Conservation (phyloP, 2,888 invertebrate species). For the Chydorus sphaericus region DNA sequence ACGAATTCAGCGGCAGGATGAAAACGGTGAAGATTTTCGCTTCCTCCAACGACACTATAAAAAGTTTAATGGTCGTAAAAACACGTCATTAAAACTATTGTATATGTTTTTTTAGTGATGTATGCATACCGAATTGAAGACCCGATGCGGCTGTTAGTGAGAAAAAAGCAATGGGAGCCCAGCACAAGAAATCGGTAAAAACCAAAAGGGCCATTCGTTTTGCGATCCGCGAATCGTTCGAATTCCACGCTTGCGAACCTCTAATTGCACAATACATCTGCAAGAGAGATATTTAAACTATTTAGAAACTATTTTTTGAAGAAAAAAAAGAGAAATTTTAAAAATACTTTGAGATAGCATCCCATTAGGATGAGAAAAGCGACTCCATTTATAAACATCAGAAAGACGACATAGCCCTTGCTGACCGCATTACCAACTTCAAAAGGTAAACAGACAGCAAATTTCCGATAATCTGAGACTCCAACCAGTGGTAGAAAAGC, state of each 20-base stretch:
- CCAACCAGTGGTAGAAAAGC: constrained; percentile 79
- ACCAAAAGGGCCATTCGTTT: constrained; percentile 92
- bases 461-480: constrained; percentile 87
- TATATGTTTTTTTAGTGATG: too few relatives aligned
- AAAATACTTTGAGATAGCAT: constrained; percentile 64
- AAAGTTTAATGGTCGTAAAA: too few relatives aligned
- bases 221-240: constrained; percentile 89
- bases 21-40: constrained; percentile 93
- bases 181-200: constrained; percentile 93
- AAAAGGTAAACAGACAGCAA: constrained; percentile 91
- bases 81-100: too few relatives aligned
- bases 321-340: too few relatives aligned
- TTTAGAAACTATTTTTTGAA: too few relatives aligned
- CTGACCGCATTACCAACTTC: constrained; percentile 68
- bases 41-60: constrained; percentile 84
- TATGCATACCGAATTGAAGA: constrained; percentile 61
- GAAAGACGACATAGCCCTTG: constrained; percentile 72
- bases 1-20: constrained; percentile 86
- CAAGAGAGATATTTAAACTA: too few relatives aligned
- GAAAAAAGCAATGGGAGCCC: constrained; percentile 95
- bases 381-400: constrained; percentile 81
- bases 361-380: constrained; percentile 90
- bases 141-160: constrained; percentile 88
- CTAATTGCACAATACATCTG: constrained; percentile 90
- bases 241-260: constrained; percentile 92